Conservation (phyloP, 2,113 vertebrate species). For the Probosciger aterrimus region DNA sequence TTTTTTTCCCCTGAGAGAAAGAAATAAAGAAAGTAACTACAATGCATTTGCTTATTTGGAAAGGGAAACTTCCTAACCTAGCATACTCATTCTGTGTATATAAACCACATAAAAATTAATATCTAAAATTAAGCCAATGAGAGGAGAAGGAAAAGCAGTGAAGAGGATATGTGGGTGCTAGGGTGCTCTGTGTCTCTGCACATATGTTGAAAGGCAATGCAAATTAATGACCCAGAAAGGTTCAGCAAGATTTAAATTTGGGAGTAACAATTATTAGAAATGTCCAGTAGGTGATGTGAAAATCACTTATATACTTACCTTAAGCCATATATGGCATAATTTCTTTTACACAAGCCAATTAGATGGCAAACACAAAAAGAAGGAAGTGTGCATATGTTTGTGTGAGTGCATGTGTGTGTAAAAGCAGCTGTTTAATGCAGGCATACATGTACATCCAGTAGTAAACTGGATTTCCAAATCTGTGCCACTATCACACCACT, state of each 20-base stretch:
- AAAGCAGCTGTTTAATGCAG: not conserved
- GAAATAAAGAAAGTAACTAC: not conserved
- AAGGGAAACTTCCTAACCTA: not conserved
- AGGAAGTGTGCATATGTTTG: fast-evolving
- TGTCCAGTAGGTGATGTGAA: not conserved
- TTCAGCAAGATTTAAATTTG: not conserved
- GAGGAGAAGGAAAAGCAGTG: not conserved
- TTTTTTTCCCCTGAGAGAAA: not conserved
- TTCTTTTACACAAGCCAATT: not conserved
- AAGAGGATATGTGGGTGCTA: not conserved
- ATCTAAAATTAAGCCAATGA: not conserved
- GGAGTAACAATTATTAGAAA: not conserved
- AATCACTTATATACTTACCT: not conserved
- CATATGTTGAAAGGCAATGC: not conserved
- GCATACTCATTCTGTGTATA: not conserved
- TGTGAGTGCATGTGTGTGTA: not conserved
- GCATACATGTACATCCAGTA: not conserved
- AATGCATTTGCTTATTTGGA: not conserved
- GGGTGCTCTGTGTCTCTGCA: not conserved
- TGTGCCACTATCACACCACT: not conserved
- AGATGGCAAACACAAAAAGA: not conserved
- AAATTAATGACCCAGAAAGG: not conserved
- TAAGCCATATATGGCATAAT: not conserved
- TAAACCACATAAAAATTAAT: not conserved
- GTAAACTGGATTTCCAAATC: not conserved